These are phyloP conservation scores for Sarotherodon lohbergeri DNA, from an alignment of 2,113 vertebrate species.

Conservation along the genomic window DNA sequence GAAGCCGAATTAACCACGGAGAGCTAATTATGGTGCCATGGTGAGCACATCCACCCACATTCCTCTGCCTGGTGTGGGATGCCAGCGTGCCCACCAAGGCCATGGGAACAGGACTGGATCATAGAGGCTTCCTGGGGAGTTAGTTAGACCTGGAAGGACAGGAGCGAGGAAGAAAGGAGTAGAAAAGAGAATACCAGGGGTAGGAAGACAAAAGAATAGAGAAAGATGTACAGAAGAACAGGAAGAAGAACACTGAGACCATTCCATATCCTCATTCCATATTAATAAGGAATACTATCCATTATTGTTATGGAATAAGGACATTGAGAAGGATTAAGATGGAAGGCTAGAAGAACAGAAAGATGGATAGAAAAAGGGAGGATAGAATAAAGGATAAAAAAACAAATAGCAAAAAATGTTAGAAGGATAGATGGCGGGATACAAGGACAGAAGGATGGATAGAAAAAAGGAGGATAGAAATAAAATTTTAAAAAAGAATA, in stretches of 20 bases:
- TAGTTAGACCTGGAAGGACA: not conserved
- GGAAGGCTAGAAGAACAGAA: not conserved
- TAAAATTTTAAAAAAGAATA: not conserved
- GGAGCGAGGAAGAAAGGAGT: not conserved
- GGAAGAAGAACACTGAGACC: not conserved
- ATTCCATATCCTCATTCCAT: not conserved
- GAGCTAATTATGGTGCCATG: slow-evolving; percentile 66
- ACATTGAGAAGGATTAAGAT: not conserved
- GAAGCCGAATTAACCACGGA: slow-evolving; percentile 69
- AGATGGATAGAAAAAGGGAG: not conserved
- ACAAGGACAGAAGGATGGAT: not conserved
- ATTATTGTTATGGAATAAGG: not conserved
- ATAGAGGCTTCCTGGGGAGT: not conserved
- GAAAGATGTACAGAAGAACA: not conserved
- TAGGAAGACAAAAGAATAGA: not conserved
- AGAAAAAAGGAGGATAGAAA: not conserved
- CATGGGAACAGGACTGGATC: slow-evolving; percentile 58
- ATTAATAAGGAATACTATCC: not conserved
- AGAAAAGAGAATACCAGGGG: not conserved
- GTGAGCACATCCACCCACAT: slow-evolving; percentile 41
- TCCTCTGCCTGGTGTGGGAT: slow-evolving; percentile 40
- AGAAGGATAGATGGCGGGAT: not conserved
- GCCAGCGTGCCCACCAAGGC: slow-evolving; percentile 47
- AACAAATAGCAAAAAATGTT: not conserved
- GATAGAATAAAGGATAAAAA: not conserved